A percentile compares a stretch with the other conserved stretches of the same genome.
These are phyloP conservation scores for Riptortus pedestris DNA, from an alignment of 1,140 invertebrate species.

Conservation along the genomic window DNA sequence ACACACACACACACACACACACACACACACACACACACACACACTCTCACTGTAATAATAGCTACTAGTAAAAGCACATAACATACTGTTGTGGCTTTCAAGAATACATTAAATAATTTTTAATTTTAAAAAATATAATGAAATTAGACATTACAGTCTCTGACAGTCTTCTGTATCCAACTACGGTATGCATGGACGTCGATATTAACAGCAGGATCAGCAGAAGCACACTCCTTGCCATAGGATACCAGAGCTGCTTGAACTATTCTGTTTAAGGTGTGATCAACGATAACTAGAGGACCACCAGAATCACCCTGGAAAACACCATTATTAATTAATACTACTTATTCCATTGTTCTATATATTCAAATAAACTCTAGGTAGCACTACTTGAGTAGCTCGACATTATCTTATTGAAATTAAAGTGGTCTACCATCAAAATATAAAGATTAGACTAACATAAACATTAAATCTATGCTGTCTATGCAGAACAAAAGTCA, in stretches of 20 bases:
- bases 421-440: background rate
- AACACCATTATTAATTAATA: constrained; percentile 20
- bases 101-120: too few species aligned
- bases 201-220: constrained; percentile 42
- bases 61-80: too few species aligned
- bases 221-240: constrained; percentile 42
- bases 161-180: constrained; percentile 43
- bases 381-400: background rate
- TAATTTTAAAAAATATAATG: too few species aligned
- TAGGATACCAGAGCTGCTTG: constrained; percentile 46
- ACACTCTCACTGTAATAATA: too few species aligned
- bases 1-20: too few species aligned
- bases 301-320: constrained; percentile 57
- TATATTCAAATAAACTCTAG: background rate
- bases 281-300: constrained; percentile 48
- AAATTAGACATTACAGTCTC: constrained; percentile 39
- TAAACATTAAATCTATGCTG: background rate
- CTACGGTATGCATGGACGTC: constrained; percentile 41
- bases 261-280: constrained; percentile 37
- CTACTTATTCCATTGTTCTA: background rate
- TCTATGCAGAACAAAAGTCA: too few species aligned
- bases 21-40: too few species aligned
- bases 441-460: too few species aligned
- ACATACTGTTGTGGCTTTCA: too few species aligned
- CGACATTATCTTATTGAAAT: background rate